Evolutionary conservation across 1,140 invertebrate species (phyloP).

Genomic region (Lordiphosa clarofinis): DNA sequence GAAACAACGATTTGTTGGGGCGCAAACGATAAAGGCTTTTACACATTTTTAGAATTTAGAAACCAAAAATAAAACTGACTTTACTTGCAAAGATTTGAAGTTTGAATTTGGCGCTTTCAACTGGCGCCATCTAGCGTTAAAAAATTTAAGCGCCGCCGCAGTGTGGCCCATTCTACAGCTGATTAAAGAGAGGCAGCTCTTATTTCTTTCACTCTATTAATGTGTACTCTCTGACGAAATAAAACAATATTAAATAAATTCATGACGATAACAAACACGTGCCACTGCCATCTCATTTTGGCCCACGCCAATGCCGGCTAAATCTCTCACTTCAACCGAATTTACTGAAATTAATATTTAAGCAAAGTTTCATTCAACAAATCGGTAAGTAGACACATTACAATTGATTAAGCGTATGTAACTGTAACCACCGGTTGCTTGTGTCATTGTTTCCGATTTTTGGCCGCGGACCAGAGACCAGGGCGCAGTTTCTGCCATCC

Average conservation of each 20-base stretch:
- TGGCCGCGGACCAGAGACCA: constrained; percentile 56
- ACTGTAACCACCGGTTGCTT: constrained; percentile 34
- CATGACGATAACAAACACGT: constrained; percentile 19
- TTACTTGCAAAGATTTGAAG: too few relatives aligned
- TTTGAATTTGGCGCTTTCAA: too few relatives aligned
- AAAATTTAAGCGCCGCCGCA: too few relatives aligned
- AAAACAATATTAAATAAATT: constrained; percentile 9
- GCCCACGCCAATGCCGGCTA: constrained; percentile 15
- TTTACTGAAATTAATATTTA: constrained; percentile 12
- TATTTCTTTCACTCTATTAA: too few relatives aligned
- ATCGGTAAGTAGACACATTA: neutral
- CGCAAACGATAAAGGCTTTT: constrained; percentile 36
- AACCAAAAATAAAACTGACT: too few relatives aligned
- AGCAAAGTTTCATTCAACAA: neutral
- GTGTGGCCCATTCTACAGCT: too few relatives aligned
- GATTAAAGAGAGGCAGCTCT: too few relatives aligned
- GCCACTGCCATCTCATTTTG: constrained; percentile 15
- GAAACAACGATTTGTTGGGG: constrained; percentile 83
- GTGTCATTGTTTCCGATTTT: neutral
- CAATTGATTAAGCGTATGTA: constrained; percentile 15
- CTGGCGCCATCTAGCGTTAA: too few relatives aligned
- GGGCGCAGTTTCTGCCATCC: constrained; percentile 25
- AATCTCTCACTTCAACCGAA: constrained; percentile 8
- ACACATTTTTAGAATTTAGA: constrained; percentile 4
- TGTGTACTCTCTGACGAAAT: too few relatives aligned